These are phyloP conservation scores for Chromoteleia sp. DNA, from an alignment of 2,888 invertebrate species.

Conservation along the genomic window DNA sequence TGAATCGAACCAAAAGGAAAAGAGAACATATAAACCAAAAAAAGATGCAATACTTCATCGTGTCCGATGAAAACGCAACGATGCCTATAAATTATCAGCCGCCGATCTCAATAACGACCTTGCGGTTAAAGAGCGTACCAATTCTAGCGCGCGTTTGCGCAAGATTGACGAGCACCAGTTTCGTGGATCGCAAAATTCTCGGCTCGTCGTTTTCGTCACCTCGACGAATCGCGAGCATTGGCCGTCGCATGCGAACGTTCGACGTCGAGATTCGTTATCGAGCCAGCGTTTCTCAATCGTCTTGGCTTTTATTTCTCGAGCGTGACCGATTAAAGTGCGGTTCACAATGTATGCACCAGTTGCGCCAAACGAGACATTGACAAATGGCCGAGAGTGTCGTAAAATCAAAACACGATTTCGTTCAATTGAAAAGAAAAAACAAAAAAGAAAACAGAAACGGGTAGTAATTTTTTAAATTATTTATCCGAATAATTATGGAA, in stretches of 20 bases:
- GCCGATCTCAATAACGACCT: constrained; percentile 38
- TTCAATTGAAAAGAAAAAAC: not conserved
- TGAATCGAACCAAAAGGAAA: constrained; percentile 1
- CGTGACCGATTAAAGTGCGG: constrained; percentile 50
- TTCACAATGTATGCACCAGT: constrained; percentile 40
- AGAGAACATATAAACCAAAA: not conserved
- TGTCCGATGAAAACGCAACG: constrained; percentile 7
- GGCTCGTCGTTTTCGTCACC: constrained; percentile 38
- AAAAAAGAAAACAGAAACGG: too few species aligned
- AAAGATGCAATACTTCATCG: constrained; percentile 16
- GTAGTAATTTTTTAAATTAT: too few species aligned
- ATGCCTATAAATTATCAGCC: constrained; percentile 25
- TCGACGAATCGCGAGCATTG: constrained; percentile 1
- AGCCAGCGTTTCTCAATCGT: constrained; percentile 39
- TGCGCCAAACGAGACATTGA: constrained; percentile 48
- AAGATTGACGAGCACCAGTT: constrained; percentile 22
- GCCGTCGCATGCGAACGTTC: constrained; percentile 3
- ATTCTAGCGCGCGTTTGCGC: constrained; percentile 33
- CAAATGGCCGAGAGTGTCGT: constrained; percentile 33
- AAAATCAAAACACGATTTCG: constrained; percentile 16
- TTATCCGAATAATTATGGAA: too few species aligned
- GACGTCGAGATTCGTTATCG: constrained; percentile 41
- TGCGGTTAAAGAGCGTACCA: constrained; percentile 36
- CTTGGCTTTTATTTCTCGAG: constrained; percentile 40
- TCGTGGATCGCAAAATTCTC: constrained; percentile 32